These are phyloP conservation scores for Tetraneura akinire DNA, from an alignment of 1,140 invertebrate genomes.

Conservation along the genomic window DNA sequence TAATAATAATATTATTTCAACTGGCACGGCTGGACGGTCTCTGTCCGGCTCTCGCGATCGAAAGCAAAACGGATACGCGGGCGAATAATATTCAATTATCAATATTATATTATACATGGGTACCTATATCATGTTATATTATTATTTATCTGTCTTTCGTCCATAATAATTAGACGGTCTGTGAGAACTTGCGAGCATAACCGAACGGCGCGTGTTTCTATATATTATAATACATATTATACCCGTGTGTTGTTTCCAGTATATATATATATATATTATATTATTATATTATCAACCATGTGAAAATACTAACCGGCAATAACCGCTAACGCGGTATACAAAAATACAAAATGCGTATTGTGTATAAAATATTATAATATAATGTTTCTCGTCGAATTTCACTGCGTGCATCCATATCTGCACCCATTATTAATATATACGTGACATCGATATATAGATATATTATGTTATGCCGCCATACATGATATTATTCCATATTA, in stretches of 20 bases:
- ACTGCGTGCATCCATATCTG: neutral
- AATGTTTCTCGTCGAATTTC: neutral
- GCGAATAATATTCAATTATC: constrained; percentile 33
- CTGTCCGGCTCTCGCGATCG: neutral
- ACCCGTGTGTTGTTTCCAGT: neutral
- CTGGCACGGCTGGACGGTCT: neutral
- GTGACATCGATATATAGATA: neutral
- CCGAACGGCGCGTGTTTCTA: neutral
- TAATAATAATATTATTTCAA: neutral
- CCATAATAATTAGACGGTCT: constrained; percentile 15
- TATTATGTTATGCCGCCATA: no score
- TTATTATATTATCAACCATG: neutral
- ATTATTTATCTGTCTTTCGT: constrained; percentile 8
- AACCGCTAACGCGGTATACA: neutral
- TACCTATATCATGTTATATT: no score
- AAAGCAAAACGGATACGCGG: constrained; percentile 9
- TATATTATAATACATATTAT: neutral
- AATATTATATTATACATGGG: neutral
- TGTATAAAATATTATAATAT: no score
- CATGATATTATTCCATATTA: neutral
- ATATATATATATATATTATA: neutral
- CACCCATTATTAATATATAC: neutral
- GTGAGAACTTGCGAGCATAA: constrained; percentile 19
- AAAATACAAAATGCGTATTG: no score
- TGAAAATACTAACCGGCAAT: neutral